These are phyloP conservation scores for Tethya wilhelma DNA, from an alignment of 37 sponge, comb jelly and placozoan genomes.

Conservation along the genomic window DNA sequence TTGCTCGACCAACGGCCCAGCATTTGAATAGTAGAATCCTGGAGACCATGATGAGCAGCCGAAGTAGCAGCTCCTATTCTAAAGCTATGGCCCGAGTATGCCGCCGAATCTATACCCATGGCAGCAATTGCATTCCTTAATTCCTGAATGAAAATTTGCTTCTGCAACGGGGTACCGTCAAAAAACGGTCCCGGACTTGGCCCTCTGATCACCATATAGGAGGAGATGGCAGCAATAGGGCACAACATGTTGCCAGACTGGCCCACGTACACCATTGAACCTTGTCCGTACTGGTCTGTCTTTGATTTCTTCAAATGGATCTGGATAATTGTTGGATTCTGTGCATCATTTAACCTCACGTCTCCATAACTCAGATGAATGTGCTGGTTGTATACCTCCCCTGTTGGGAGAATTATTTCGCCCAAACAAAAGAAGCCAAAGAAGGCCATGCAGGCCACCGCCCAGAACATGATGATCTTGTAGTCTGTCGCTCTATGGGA, in stretches of 20 bases:
- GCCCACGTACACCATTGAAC: conserved; percentile 22
- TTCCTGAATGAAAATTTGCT: no score
- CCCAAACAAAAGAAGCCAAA: conserved; percentile 50
- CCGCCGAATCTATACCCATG: no score
- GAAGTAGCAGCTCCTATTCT: conserved; percentile 50
- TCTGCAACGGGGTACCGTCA: no score
- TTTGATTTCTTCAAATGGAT: conserved; percentile 37
- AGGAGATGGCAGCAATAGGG: conserved; percentile 17
- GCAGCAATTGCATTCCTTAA: no score
- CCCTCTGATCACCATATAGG: conserved; percentile 19
- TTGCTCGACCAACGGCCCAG: conserved; percentile 32
- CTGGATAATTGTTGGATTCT: neutral
- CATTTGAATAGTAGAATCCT: conserved; percentile 7
- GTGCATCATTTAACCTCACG: neutral
- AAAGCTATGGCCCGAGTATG: no score
- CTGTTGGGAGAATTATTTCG: conserved; percentile 9
- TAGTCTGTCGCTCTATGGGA: neutral
- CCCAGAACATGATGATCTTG: conserved; percentile 22
- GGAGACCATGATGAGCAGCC: conserved; percentile 1
- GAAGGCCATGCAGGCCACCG: conserved; percentile 23
- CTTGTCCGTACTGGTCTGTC: conserved; percentile 40
- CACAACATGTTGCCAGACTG: conserved; percentile 18
- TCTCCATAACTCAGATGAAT: conserved; percentile 11
- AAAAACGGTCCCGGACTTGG: conserved; percentile 16
- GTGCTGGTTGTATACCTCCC: neutral